A percentile compares a stretch with the other conserved stretches of the same genome.
phyloP scores from a whole-genome alignment of 2,797 vertebrate genomes.

The Erpetoichthys calabaricus region DNA sequence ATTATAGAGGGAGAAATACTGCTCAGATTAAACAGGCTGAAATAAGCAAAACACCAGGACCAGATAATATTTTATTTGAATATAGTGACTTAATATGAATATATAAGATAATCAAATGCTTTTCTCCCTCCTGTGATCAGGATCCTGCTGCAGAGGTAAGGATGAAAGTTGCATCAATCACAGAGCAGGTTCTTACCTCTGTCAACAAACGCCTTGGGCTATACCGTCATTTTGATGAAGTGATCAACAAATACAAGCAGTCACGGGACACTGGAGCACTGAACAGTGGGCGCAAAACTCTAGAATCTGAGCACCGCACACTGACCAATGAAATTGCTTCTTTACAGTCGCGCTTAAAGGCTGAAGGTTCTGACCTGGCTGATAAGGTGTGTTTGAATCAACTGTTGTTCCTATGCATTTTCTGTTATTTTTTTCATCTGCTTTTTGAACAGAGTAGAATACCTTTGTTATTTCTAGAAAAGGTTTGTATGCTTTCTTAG shows the following conservation, averaged over 20 bases:
- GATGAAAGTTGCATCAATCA: conserved; percentile 98
- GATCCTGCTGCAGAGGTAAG: conserved; percentile 92
- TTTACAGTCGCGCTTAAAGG: conserved; percentile 82
- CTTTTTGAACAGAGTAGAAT: too few relatives aligned
- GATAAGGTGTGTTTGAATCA: conserved; percentile 86
- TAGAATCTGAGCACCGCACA: conserved; percentile 81
- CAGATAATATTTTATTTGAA: too few relatives aligned
- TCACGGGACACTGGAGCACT: conserved; percentile 77
- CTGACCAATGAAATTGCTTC: conserved; percentile 74
- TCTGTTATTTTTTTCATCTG: too few relatives aligned
- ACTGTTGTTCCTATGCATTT: background rate
- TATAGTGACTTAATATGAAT: too few relatives aligned
- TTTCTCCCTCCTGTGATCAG: too few relatives aligned
- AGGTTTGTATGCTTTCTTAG: too few relatives aligned
- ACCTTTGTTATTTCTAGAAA: background rate
- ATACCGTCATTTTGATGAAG: conserved; percentile 91
- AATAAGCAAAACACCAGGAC: too few relatives aligned
- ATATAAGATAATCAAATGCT: too few relatives aligned
- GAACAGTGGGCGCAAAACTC: conserved; percentile 76
- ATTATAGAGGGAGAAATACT: too few relatives aligned
- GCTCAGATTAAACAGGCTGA: too few relatives aligned
- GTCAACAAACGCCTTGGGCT: conserved; percentile 90
- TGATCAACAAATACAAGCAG: conserved; percentile 92
- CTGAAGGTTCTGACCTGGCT: conserved; percentile 84
- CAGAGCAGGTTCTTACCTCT: conserved; percentile 87